These are phyloP conservation scores for Ochropleura plecta DNA, from an alignment of 2,888 invertebrate genomes.

Conservation along the genomic window DNA sequence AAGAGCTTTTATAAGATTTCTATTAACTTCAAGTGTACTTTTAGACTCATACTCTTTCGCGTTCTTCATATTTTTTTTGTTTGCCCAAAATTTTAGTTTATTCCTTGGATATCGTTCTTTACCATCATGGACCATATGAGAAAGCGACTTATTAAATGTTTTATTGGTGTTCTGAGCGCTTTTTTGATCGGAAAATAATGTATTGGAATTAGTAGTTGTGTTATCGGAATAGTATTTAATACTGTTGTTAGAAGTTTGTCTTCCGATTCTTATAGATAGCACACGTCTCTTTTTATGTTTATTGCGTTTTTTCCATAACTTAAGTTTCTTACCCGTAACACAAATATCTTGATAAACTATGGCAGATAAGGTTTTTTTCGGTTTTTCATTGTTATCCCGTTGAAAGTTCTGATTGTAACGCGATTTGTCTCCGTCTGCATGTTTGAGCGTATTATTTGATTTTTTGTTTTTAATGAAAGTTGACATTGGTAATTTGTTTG, in stretches of 20 bases:
- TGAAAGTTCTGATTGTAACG: neutral
- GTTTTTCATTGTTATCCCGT: neutral
- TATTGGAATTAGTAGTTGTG: neutral
- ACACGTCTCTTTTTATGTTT: slow-evolving; percentile 11
- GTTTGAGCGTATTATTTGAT: neutral
- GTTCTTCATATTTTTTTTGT: neutral
- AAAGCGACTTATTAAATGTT: neutral
- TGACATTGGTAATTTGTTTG: neutral
- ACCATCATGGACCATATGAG: slow-evolving; percentile 5
- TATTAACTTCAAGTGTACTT: neutral
- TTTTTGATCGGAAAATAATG: slow-evolving; percentile 1
- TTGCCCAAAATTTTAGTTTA: slow-evolving; percentile 5
- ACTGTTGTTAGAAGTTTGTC: neutral
- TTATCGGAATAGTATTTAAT: neutral
- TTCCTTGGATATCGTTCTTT: neutral
- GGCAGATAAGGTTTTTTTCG: slow-evolving; percentile 22
- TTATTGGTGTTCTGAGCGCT: neutral
- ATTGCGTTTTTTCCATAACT: slow-evolving; percentile 14
- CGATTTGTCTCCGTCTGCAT: neutral
- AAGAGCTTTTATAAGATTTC: neutral
- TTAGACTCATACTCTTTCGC: neutral
- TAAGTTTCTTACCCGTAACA: slow-evolving; percentile 22
- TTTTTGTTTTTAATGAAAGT: neutral
- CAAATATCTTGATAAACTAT: slow-evolving; percentile 34
- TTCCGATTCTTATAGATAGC: slow-evolving; percentile 18